Evolutionary conservation across 2,113 vertebrate species (phyloP).

Genomic region (Ochotona curzoniae): DNA sequence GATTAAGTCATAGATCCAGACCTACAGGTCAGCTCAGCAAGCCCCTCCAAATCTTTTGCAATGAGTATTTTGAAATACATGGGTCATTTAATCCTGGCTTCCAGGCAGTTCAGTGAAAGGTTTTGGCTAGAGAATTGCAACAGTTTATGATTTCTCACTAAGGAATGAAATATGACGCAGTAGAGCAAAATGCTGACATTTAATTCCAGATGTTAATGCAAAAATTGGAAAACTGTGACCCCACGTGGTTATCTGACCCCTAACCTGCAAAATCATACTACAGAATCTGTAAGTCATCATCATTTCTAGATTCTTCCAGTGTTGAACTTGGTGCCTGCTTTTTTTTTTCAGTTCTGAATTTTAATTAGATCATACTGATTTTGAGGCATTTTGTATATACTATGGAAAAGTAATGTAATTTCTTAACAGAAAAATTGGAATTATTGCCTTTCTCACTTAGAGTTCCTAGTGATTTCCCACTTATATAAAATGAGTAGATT

Average conservation of each 20-base stretch:
- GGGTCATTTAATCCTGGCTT: constrained; percentile 68
- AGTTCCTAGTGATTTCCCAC: not conserved
- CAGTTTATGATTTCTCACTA: constrained; percentile 75
- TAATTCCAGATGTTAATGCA: constrained; percentile 77
- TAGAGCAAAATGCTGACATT: constrained; percentile 57
- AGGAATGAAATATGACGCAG: constrained; percentile 77
- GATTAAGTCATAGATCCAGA: constrained; percentile 60
- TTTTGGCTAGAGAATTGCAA: constrained; percentile 75
- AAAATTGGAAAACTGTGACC: constrained; percentile 60
- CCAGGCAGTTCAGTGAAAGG: constrained; percentile 58
- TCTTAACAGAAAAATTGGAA: constrained; percentile 33
- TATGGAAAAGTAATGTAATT: not conserved
- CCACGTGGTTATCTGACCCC: constrained; percentile 35
- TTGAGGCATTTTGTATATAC: not conserved
- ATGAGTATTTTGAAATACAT: constrained; percentile 76
- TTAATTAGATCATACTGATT: not conserved
- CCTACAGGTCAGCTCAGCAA: constrained; percentile 54
- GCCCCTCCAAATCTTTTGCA: constrained; percentile 74
- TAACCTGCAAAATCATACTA: not conserved
- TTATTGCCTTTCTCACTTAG: not conserved
- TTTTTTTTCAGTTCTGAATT: not conserved
- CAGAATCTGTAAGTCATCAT: not conserved
- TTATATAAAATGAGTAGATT: no score
- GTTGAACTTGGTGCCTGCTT: constrained; percentile 19
- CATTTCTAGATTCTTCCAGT: not conserved